Conservation (phyloP, 2,888 invertebrate genomes). For the Helicoverpa assulta region DNA sequence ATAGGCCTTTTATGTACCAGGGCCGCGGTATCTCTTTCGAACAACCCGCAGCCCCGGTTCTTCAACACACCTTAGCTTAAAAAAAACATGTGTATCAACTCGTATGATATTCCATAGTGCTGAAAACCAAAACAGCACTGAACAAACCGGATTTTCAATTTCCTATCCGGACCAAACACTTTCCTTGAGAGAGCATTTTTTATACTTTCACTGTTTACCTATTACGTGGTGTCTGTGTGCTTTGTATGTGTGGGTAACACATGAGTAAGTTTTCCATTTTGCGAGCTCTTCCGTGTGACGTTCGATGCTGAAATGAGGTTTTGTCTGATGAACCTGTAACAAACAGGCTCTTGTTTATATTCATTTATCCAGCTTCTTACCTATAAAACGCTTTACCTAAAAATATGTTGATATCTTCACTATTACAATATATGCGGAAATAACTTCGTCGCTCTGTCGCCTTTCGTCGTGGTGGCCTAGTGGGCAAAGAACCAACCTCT, state of each 20-base stretch:
- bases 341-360: no score
- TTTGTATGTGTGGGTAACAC: constrained; percentile 13
- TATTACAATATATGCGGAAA: no score
- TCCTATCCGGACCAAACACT: constrained; percentile 65
- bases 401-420: no score
- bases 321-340: background rate
- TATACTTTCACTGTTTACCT: constrained; percentile 45
- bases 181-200: constrained; percentile 59
- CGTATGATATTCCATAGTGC: constrained; percentile 51
- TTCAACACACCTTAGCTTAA: constrained; percentile 15
- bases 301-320: constrained; percentile 5
- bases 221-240: constrained; percentile 15
- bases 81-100: constrained; percentile 37
- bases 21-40: no score
- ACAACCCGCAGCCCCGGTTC: no score
- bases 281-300: background rate
- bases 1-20: no score
- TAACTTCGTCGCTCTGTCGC: no score
- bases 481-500: no score
- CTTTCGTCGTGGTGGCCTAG: no score
- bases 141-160: constrained; percentile 69
- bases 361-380: no score
- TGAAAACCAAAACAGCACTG: constrained; percentile 55
- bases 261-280: constrained; percentile 27
- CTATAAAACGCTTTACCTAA: no score